Percentiles rank a stretch among this genome's conserved stretches.
Conservation (phyloP, 2,113 vertebrate species). For the Noctilio leporinus region DNA sequence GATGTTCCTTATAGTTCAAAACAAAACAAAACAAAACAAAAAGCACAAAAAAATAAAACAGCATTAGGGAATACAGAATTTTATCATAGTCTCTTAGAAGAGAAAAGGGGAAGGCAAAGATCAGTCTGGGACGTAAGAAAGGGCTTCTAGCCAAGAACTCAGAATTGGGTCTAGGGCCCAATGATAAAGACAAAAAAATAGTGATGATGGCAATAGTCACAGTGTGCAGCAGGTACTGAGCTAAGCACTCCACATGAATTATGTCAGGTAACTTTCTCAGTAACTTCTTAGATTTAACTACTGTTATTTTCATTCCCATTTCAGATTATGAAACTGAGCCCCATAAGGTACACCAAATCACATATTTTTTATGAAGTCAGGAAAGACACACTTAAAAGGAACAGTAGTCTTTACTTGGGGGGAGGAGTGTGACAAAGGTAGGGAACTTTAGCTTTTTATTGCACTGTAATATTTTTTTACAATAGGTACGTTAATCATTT, state of each 20-base stretch:
- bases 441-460: not conserved
- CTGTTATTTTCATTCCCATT: not conserved
- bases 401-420: not conserved
- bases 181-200: not conserved
- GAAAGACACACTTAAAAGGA: not conserved
- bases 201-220: not conserved
- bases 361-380: not conserved
- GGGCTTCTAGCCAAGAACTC: not conserved
- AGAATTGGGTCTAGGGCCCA: not conserved
- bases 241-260: not conserved
- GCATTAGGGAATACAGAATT: conserved; percentile 50
- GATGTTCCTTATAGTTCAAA: conserved; percentile 41
- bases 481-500: not conserved
- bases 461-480: not conserved
- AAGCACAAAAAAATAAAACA: not conserved
- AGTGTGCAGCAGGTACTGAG: not conserved
- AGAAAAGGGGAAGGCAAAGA: not conserved
- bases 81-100: conserved; percentile 39
- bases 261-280: not conserved
- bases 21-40: too few species aligned
- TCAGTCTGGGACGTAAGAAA: not conserved
- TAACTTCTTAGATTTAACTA: not conserved
- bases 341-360: not conserved
- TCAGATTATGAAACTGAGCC: not conserved
- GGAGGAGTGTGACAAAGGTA: not conserved